These are phyloP conservation scores for Porites cylindrica DNA, from an alignment of 92 coral and sea anemone genomes.

Conservation along the genomic window DNA sequence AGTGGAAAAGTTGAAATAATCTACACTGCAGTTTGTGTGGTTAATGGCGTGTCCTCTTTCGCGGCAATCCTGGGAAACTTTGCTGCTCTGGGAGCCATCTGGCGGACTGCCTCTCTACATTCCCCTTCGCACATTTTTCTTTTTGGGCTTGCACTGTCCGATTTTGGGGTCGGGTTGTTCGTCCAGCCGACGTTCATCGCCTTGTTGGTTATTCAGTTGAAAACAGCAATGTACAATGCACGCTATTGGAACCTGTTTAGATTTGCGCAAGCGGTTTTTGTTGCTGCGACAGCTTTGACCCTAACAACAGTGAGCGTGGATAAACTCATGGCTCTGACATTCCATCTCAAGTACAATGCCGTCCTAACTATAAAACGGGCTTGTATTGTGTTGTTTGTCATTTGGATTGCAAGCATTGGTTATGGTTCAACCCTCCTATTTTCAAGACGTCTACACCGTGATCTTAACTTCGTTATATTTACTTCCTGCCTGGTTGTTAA, in stretches of 20 bases:
- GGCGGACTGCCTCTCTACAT: constrained; percentile 28
- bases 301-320: constrained; percentile 28
- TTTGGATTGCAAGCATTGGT: constrained; percentile 2
- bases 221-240: background rate
- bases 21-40: background rate
- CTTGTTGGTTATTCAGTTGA: background rate
- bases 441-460: background rate
- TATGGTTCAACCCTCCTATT: background rate
- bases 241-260: background rate
- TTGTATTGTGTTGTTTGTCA: background rate
- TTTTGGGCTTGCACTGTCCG: constrained; percentile 33
- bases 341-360: constrained; percentile 10
- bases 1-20: no score
- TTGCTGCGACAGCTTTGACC: constrained; percentile 14
- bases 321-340: constrained; percentile 12
- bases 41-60: constrained; percentile 5
- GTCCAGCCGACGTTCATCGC: background rate
- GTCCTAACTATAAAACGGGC: constrained; percentile 9
- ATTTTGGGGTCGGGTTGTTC: constrained; percentile 31
- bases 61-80: constrained; percentile 6
- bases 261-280: constrained; percentile 8
- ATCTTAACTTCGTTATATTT: background rate
- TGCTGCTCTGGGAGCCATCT: constrained; percentile 17
- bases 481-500: background rate
- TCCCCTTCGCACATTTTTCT: constrained; percentile 15